Evolutionary conservation across 2,797 vertebrate species (phyloP).

Genomic region (Lagodon rhomboides): DNA sequence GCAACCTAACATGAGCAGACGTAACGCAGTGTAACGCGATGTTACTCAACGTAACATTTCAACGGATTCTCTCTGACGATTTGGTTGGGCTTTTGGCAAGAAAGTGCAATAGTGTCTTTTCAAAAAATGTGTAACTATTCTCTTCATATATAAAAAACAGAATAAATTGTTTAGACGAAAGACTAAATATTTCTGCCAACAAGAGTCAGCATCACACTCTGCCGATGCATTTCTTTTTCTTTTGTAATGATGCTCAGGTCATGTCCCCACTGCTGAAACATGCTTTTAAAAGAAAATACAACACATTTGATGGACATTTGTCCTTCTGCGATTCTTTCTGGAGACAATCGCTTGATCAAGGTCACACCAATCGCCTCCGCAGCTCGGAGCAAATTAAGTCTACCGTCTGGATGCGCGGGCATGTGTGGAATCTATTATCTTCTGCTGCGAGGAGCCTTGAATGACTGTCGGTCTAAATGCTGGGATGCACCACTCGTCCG

Average conservation of each 20-base stretch:
- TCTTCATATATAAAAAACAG: background rate
- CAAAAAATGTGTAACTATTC: background rate
- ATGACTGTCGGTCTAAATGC: conserved; percentile 45
- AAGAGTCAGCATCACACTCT: no score
- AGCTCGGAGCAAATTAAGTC: conserved; percentile 36
- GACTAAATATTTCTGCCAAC: no score
- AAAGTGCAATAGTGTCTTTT: no score
- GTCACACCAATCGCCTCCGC: conserved; percentile 8
- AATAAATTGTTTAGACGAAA: no score
- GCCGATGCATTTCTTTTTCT: no score
- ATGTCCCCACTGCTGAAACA: background rate
- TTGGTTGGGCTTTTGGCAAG: no score
- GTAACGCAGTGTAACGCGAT: no score
- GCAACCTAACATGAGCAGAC: no score
- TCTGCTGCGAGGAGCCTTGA: conserved; percentile 52
- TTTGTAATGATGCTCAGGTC: background rate
- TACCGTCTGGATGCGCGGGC: conserved; percentile 48
- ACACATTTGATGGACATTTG: conserved; percentile 3
- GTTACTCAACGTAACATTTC: no score
- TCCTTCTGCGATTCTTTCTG: background rate
- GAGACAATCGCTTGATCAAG: conserved; percentile 37
- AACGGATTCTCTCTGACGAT: no score
- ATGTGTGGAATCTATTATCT: conserved; percentile 62
- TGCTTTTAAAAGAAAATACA: background rate
- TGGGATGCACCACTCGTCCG: conserved; percentile 8